phyloP scores from a whole-genome alignment of 2,113 vertebrate species.

The Poeciliopsis retropinna region DNA sequence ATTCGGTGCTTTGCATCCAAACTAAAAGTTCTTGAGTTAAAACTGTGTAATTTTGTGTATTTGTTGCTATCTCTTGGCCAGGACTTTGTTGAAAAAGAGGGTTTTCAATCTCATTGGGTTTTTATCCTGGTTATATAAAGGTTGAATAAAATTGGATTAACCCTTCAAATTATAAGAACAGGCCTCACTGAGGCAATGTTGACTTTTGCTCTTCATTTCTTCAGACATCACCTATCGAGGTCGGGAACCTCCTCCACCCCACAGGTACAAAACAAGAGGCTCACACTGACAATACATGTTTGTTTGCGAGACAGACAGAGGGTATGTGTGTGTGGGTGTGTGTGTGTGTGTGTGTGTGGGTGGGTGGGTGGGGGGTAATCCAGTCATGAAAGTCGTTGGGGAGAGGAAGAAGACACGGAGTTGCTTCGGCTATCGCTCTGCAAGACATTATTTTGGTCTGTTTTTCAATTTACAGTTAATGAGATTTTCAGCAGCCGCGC shows the following conservation, averaged over 20 bases:
- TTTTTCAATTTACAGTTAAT: conserved; percentile 76
- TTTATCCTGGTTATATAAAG: too few relatives aligned
- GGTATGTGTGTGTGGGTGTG: background rate
- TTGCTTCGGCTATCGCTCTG: conserved; percentile 36
- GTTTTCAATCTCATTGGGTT: too few relatives aligned
- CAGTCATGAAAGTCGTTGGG: conserved; percentile 56
- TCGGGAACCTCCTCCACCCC: conserved; percentile 23
- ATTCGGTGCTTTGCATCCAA: too few relatives aligned
- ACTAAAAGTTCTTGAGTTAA: too few relatives aligned
- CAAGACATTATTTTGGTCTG: conserved; percentile 65
- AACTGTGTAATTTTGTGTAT: too few relatives aligned
- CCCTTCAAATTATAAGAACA: background rate
- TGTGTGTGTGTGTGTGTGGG: too few relatives aligned
- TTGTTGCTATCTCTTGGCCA: too few relatives aligned
- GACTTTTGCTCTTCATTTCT: background rate
- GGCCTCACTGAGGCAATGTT: background rate
- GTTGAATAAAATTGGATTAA: background rate
- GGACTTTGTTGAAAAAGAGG: too few relatives aligned
- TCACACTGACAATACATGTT: conserved; percentile 28
- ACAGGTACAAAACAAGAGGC: conserved; percentile 21
- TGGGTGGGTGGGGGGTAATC: background rate
- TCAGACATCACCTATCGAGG: conserved; percentile 17
- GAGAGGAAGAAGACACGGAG: conserved; percentile 46
- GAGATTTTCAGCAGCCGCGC: conserved; percentile 69
- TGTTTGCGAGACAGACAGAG: conserved; percentile 11